Base-by-base conservation (phyloP, 2,888 invertebrate species). In the Corbicula japonica region DNA sequence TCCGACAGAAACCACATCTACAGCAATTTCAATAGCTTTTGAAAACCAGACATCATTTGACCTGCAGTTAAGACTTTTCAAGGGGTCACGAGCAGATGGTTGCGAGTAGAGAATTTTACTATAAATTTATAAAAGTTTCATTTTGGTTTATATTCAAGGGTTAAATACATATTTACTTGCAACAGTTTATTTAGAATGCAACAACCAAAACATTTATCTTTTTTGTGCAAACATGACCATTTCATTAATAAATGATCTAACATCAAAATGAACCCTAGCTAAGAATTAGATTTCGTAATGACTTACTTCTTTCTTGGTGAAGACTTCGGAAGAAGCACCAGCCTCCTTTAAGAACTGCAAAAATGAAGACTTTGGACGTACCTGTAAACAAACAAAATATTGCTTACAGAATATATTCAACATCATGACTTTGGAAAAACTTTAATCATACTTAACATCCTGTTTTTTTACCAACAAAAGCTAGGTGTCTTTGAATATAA, bases 271-370 rank as follows among this genome's bases (percentile, higher is more conserved):
- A 3, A 52, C 28, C 32, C 15, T 18, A 28, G 28, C 32, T 50
- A 26, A 18, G 8, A 15, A 56, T 44, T 46, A 35, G 46, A 15
- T 12, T 34, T 12, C 54, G n/a, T 23, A 44, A 28, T n/a, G 5
- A 32, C 66, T 71, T 78, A 90, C 90, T 86, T 91, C 90, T 73
- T 87, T 86, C 72, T 83, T 84, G 12, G 89, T 90, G 70, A 90
- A 89, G 2, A 88, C 77, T 72, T 89, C 87, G 4, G 87, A 85
- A 0, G 73, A 75, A 6, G 88, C 89, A n/a, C 90, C 90, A 30
- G 74, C 85, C 26, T 56, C 58, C 32, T 79, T 80, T 8, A 91
- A 63, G 5, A 91, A 78, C 30, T 84, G 73, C 21, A 89, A 75
- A 35, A 91, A 87, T 1, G 60, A 77, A 3, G 80, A 70, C 23